These are phyloP conservation scores for Linnaemya tessellans DNA, from an alignment of 2,888 invertebrate species.

Conservation along the genomic window DNA sequence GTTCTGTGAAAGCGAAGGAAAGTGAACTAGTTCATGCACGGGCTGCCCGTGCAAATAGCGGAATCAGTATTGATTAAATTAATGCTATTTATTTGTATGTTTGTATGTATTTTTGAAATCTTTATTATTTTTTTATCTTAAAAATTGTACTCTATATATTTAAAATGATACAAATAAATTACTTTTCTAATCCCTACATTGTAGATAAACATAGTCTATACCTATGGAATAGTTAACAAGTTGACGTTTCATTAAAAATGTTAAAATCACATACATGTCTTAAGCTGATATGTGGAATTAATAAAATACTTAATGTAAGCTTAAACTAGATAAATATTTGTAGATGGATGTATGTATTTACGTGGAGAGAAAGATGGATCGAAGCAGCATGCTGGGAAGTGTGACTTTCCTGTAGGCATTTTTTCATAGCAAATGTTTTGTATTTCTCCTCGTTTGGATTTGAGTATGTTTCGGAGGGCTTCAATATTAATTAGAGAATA, in stretches of 20 bases:
- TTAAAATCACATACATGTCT: constrained; percentile 52
- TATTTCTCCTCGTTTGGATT: constrained; percentile 20
- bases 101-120: not conserved
- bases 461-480: constrained; percentile 25
- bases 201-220: constrained; percentile 45
- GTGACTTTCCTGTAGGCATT: constrained; percentile 8
- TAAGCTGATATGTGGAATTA: constrained; percentile 40
- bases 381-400: constrained; percentile 37
- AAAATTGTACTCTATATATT: constrained; percentile 11
- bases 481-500: constrained; percentile 76
- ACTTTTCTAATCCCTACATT: constrained; percentile 15
- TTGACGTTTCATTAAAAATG: constrained; percentile 50
- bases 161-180: constrained; percentile 47
- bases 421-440: not conserved
- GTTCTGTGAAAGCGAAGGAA: no score
- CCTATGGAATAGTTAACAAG: constrained; percentile 72
- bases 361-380: constrained; percentile 1
- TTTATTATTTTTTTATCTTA: constrained; percentile 19
- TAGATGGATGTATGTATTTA: no score
- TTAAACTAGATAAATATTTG: constrained; percentile 35
- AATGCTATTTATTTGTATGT: no score
- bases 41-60: no score
- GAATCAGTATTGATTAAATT: no score
- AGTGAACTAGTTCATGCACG: no score
- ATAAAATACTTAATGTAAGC: constrained; percentile 62